Percentiles rank a stretch among this genome's conserved stretches.
Evolutionary conservation across 2,888 invertebrate genomes (phyloP).

Genomic region (Achlya flavicornis): DNA sequence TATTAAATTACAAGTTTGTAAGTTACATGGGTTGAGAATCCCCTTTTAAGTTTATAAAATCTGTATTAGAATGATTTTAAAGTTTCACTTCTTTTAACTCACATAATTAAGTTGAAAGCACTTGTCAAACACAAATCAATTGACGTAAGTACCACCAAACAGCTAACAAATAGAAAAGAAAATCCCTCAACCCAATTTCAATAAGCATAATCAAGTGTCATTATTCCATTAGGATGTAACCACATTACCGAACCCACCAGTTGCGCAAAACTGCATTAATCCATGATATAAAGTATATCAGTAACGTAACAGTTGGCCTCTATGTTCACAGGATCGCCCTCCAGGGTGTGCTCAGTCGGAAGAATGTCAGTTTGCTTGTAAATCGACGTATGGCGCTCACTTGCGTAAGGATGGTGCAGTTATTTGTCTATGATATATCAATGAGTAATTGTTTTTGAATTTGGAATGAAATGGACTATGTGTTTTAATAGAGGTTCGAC

Average conservation of each 20-base stretch:
- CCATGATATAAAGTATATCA: conserved; percentile 60
- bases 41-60: too few species aligned
- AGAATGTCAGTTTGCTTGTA: conserved; percentile 27
- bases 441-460: neutral
- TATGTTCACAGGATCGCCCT: conserved; percentile 44
- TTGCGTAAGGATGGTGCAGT: conserved; percentile 6
- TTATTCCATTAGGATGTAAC: conserved; percentile 12
- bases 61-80: too few species aligned
- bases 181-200: conserved; percentile 16
- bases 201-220: conserved; percentile 10
- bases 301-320: conserved; percentile 66
- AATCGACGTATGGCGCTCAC: conserved; percentile 48
- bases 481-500: too few species aligned
- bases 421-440: neutral
- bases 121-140: too few species aligned
- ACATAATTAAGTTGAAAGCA: too few species aligned
- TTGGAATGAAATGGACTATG: too few species aligned
- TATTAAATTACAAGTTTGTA: too few species aligned
- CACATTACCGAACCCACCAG: conserved; percentile 24
- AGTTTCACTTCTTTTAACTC: neutral
- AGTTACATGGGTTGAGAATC: too few species aligned
- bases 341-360: conserved; percentile 58
- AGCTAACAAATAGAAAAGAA: conserved; percentile 8
- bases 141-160: neutral
- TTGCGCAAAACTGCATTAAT: conserved; percentile 38